Evolutionary conservation across 1,140 invertebrate species (phyloP), one percentile per base, ranked within the genome.

Genomic region (Drosophila truncata): DNA sequence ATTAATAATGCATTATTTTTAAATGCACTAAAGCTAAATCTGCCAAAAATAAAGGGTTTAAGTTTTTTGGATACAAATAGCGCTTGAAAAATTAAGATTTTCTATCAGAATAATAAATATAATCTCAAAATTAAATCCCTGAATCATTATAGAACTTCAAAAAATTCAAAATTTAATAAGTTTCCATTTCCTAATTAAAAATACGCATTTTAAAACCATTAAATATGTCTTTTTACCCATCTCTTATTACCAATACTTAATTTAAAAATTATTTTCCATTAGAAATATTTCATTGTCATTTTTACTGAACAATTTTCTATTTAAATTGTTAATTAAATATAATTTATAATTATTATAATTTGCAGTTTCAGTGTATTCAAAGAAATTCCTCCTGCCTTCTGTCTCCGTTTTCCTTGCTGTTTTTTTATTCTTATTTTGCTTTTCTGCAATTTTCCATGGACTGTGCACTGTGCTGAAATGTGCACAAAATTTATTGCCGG

Each of bases 401-500:
- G 49, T 18, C 49, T 33, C 6, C 13, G 16, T n/a, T 52, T 57
- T 37, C 33, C 25, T 6, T 18, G 59, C 10, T 35, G n/a, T 11
- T 41, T 31, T 50, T 35, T 57, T 57, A 18, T 47, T 39, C 42
- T 10, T 27, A 49, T 46, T 47, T 55, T 11, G 18, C 55, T 35
- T 14, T 31, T 64, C 20, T 27, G 41, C 42, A 39, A 29, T 47
- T 67, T 65, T 64, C 50, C 29, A 20, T 57, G 44, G 49, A 54
- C 37, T 44, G 3, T 75, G 47, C 46, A 57, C 67, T 84, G 59
- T 41, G 64, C 74, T 85, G 81, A 85, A 88, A 82, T 88, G 78
- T 80, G 83, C 44, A 37, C 72, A 78, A 90, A 88, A 88, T 88
- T 88, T 88, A 88, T 88, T 62, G 86, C 81, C 81, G 74, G 81